A percentile compares a stretch with the other conserved stretches of the same genome.
These are phyloP conservation scores for Aspidiotus destructor DNA, from an alignment of 2,888 invertebrate genomes.

Conservation along the genomic window DNA sequence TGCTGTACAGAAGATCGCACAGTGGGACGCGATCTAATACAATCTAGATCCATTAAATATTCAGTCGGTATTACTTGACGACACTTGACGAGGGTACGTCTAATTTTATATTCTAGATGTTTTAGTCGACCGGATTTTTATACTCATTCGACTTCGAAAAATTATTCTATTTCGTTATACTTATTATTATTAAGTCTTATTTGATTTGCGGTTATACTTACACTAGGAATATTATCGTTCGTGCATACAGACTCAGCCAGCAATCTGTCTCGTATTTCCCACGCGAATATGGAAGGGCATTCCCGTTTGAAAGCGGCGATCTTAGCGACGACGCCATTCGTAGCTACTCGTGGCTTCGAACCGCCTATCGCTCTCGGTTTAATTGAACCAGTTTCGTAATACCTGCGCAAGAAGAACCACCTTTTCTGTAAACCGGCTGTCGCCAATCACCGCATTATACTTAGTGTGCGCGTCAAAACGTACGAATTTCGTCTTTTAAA, in stretches of 20 bases:
- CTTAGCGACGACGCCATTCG: constrained; percentile 85
- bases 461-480: neutral
- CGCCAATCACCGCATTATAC: neutral
- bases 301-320: constrained; percentile 95
- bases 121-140: too few relatives aligned
- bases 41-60: too few relatives aligned
- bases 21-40: too few relatives aligned
- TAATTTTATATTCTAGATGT: too few relatives aligned
- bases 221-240: constrained; percentile 95
- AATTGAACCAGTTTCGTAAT: constrained; percentile 96
- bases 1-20: too few relatives aligned
- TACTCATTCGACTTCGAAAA: too few relatives aligned
- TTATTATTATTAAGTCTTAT: neutral
- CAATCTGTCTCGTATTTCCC: constrained; percentile 94
- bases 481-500: too few relatives aligned
- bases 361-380: constrained; percentile 95
- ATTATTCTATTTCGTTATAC: neutral
- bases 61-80: too few relatives aligned
- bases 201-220: constrained; percentile 52
- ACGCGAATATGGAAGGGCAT: constrained; percentile 96
- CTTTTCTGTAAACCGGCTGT: neutral
- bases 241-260: constrained; percentile 91
- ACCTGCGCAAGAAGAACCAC: constrained; percentile 50
- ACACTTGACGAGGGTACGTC: too few relatives aligned
- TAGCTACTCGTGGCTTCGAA: constrained; percentile 90